Conservation (phyloP, 1,140 invertebrate genomes). For the Papilio helenus region DNA sequence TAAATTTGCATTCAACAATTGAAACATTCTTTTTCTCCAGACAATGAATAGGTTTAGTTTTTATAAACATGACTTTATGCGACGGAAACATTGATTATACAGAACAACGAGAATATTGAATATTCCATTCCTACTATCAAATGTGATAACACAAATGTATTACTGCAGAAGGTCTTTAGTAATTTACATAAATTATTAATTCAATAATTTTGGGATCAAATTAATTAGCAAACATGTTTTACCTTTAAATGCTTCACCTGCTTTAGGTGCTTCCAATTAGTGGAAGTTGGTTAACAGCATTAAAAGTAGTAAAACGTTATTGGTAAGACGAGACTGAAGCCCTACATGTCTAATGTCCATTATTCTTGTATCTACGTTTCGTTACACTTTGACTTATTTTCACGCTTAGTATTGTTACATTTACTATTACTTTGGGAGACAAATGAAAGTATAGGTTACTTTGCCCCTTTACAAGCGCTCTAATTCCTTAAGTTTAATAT, state of each 20-base stretch:
- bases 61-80: background rate
- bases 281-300: background rate
- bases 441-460: too few species aligned
- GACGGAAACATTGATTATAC: background rate
- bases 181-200: background rate
- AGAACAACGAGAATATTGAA: background rate
- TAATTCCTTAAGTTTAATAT: background rate
- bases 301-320: background rate
- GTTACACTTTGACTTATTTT: too few species aligned
- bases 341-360: background rate
- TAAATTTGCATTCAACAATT: background rate
- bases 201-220: too few species aligned
- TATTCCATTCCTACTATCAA: background rate
- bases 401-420: too few species aligned
- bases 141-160: background rate
- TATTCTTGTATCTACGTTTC: background rate
- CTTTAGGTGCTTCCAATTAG: background rate
- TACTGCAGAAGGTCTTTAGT: background rate
- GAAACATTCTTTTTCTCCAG: background rate
- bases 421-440: too few species aligned
- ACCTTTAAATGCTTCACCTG: background rate
- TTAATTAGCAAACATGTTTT: too few species aligned
- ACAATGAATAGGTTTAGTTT: background rate
- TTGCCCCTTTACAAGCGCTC: too few species aligned
- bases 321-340: constrained; percentile 6